Evolutionary conservation across 2,113 vertebrate genomes (phyloP).

Genomic region (Arvicanthis niloticus): DNA sequence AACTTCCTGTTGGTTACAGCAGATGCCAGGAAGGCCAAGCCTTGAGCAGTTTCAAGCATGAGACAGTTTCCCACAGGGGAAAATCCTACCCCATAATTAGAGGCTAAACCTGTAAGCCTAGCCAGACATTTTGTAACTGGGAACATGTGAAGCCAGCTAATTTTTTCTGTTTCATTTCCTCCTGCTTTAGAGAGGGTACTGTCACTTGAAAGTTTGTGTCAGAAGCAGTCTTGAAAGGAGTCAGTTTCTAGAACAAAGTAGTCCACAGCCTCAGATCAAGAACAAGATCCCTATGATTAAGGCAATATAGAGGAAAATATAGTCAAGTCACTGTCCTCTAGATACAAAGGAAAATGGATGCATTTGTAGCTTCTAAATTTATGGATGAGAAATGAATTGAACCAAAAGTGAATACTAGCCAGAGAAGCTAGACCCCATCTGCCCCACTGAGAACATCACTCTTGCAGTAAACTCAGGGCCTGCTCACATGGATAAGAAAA

Average conservation of each 20-base stretch:
- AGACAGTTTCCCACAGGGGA: constrained; percentile 56
- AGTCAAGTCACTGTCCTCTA: not conserved
- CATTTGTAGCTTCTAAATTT: constrained; percentile 42
- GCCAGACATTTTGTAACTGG: constrained; percentile 59
- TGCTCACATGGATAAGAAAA: not conserved
- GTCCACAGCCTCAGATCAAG: not conserved
- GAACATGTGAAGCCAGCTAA: constrained; percentile 50
- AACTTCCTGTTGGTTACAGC: constrained; percentile 34
- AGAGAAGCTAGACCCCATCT: not conserved
- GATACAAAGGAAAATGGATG: not conserved
- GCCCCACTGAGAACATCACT: not conserved
- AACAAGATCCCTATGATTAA: constrained; percentile 16
- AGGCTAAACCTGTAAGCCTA: constrained; percentile 52
- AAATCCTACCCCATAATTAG: constrained; percentile 29
- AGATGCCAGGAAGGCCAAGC: constrained; percentile 43
- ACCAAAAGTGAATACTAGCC: not conserved
- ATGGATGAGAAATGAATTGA: constrained; percentile 36
- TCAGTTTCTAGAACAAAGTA: constrained; percentile 49
- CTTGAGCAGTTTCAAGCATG: not conserved
- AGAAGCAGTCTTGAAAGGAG: constrained; percentile 57
- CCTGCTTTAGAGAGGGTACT: constrained; percentile 9
- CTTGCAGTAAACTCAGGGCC: constrained; percentile 1
- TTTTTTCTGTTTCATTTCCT: constrained; percentile 70
- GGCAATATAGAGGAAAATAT: not conserved
- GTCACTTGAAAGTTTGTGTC: constrained; percentile 61